Percentiles rank a stretch among this genome's conserved stretches.
These are phyloP conservation scores for Stichopus chloronotus DNA, from an alignment of 35 echinoderm and acorn worm genomes.

Conservation along the genomic window DNA sequence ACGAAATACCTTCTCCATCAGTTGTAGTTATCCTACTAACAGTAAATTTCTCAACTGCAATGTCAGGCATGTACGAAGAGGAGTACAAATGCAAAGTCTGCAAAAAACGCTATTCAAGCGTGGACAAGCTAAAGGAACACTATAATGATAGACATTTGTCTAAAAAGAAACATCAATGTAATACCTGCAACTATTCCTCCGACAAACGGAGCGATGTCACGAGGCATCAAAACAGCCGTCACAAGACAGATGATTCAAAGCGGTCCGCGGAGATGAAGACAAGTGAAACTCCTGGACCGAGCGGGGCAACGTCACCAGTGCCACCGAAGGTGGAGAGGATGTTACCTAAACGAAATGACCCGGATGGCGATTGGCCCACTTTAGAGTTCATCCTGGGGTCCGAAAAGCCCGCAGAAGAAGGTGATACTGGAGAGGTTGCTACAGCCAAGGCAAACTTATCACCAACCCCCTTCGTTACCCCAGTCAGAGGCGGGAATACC, in stretches of 20 bases:
- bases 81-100: not conserved
- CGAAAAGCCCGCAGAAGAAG: not conserved
- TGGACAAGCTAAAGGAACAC: not conserved
- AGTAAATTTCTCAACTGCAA: not conserved
- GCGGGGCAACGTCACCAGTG: not conserved
- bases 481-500: not conserved
- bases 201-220: not conserved
- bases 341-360: not conserved
- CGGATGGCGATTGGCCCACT: not conserved
- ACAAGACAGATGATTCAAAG: not conserved
- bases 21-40: too few species aligned
- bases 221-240: not conserved
- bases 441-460: not conserved
- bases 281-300: not conserved
- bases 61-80: not conserved
- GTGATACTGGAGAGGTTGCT: not conserved
- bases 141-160: not conserved
- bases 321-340: not conserved
- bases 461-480: slow-evolving; percentile 5
- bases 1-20: not conserved
- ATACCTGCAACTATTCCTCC: not conserved
- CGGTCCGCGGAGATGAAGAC: not conserved
- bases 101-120: not conserved
- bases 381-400: not conserved
- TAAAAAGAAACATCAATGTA: not conserved